Evolutionary conservation across 2,113 vertebrate species (phyloP).

Genomic region (Tautogolabrus adspersus): DNA sequence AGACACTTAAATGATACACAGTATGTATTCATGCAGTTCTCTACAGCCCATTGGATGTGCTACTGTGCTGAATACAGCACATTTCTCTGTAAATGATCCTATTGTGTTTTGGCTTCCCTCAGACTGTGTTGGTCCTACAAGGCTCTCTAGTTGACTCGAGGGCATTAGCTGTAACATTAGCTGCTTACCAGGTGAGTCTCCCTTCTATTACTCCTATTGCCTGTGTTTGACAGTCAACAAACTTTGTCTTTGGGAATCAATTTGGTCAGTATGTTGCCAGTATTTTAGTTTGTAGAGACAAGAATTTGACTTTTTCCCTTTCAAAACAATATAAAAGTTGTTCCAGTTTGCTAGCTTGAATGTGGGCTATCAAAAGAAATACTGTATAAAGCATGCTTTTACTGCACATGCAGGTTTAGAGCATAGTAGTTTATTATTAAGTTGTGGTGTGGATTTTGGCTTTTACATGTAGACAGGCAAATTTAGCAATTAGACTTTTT

Average conservation of each 20-base stretch:
- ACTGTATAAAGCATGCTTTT: neutral
- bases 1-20: slow-evolving; percentile 22
- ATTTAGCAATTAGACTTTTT: slow-evolving; percentile 24
- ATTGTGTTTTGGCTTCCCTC: slow-evolving; percentile 73
- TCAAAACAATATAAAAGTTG: neutral
- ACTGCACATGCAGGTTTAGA: slow-evolving; percentile 27
- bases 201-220: slow-evolving; percentile 49
- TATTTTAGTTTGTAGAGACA: slow-evolving; percentile 38
- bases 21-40: slow-evolving; percentile 33
- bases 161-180: slow-evolving; percentile 76
- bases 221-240: slow-evolving; percentile 48
- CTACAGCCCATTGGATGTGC: slow-evolving; percentile 34
- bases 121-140: slow-evolving; percentile 73
- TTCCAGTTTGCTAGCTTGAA: slow-evolving; percentile 35
- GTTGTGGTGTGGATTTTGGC: slow-evolving; percentile 37
- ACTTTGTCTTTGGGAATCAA: slow-evolving; percentile 49
- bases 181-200: slow-evolving; percentile 58
- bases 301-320: slow-evolving; percentile 14
- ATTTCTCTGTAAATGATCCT: slow-evolving; percentile 69
- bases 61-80: slow-evolving; percentile 55
- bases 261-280: slow-evolving; percentile 43
- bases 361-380: slow-evolving; percentile 41
- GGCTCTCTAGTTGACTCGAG: slow-evolving; percentile 64
- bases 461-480: slow-evolving; percentile 40
- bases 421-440: slow-evolving; percentile 25